Conservation (phyloP, 53 echinoderm and acorn worm genomes). For the Holothuria leucospilota region DNA sequence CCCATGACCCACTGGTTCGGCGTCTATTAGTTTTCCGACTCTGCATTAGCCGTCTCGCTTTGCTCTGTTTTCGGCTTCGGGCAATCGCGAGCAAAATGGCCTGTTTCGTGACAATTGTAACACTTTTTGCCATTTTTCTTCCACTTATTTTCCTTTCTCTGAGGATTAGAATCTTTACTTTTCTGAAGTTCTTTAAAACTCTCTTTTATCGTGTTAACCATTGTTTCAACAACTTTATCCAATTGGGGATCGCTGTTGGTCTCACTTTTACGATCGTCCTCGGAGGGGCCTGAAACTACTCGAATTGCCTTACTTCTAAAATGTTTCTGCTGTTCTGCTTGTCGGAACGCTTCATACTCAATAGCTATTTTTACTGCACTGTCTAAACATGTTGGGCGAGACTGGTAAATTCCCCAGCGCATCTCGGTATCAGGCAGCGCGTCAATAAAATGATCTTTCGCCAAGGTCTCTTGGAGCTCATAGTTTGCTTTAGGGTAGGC, state of each 20-base stretch:
- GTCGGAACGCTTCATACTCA: too few species aligned
- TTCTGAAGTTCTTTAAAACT: neutral
- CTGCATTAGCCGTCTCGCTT: neutral
- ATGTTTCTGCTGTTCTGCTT: neutral
- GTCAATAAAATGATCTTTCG: constrained; percentile 6
- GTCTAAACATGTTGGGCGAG: constrained; percentile 17
- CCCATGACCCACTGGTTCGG: neutral
- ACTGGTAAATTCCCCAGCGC: neutral
- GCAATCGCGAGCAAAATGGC: neutral
- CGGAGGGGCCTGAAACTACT: neutral
- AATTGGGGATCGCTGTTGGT: neutral
- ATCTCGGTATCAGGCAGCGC: neutral
- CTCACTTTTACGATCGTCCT: neutral
- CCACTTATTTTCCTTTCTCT: neutral
- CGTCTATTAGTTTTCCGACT: neutral
- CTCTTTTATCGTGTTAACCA: neutral
- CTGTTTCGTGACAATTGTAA: constrained; percentile 23
- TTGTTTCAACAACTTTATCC: constrained; percentile 5
- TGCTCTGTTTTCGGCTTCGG: too few species aligned
- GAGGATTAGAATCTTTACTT: constrained; percentile 2
- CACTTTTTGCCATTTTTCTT: neutral
- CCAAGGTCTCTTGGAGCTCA: neutral
- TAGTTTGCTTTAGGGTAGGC: constrained; percentile 5
- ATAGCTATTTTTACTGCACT: neutral
- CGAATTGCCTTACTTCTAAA: neutral